These are phyloP conservation scores for Neomonachus schauinslandi DNA, from an alignment of 2,113 vertebrate genomes.

Conservation along the genomic window DNA sequence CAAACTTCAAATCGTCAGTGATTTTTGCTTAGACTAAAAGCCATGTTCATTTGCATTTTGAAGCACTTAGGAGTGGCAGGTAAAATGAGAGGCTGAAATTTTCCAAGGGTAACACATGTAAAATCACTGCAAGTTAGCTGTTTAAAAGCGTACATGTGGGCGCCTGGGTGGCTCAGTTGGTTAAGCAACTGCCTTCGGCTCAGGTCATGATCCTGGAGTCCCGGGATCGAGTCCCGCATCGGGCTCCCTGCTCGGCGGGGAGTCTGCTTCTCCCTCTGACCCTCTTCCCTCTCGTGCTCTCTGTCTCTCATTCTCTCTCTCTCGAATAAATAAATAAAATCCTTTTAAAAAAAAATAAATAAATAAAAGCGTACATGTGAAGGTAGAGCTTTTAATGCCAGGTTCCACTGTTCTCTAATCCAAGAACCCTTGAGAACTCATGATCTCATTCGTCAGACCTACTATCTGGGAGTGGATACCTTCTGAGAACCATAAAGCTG, in stretches of 20 bases:
- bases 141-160: neutral
- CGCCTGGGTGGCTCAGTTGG: too few relatives aligned
- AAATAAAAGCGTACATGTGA: neutral
- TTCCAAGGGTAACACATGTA: neutral
- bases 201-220: too few relatives aligned
- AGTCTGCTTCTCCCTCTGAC: too few relatives aligned
- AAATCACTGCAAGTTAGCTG: conserved; percentile 29
- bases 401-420: neutral
- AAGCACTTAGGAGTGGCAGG: conserved; percentile 13
- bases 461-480: neutral
- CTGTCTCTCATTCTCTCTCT: too few relatives aligned
- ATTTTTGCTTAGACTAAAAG: neutral
- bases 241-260: too few relatives aligned
- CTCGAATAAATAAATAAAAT: too few relatives aligned
- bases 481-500: neutral
- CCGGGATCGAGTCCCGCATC: too few relatives aligned
- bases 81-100: conserved; percentile 37
- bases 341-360: too few relatives aligned
- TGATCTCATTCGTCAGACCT: neutral
- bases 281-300: too few relatives aligned
- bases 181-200: too few relatives aligned
- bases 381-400: neutral
- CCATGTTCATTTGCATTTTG: conserved; percentile 26
- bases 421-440: neutral
- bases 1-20: neutral